Percentiles rank a stretch among this genome's conserved stretches.
Conservation (phyloP, 2,888 invertebrate genomes). For the Oligia strigilis region DNA sequence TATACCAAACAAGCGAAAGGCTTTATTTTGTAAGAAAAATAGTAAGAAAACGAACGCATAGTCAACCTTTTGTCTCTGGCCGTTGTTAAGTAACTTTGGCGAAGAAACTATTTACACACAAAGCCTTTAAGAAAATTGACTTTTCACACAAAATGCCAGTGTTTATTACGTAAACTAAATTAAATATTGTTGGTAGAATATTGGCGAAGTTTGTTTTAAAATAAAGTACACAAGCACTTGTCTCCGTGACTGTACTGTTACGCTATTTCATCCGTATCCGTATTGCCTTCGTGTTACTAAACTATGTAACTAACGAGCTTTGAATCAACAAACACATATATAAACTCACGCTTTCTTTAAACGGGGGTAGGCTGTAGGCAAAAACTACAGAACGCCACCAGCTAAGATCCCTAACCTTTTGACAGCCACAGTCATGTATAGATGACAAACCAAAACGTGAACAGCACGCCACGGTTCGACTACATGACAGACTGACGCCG, state of each 20-base stretch:
- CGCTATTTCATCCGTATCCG: neutral
- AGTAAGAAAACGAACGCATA: slow-evolving; percentile 25
- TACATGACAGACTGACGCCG: no score
- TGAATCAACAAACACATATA: neutral
- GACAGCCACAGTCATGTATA: no score
- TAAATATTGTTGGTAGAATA: slow-evolving; percentile 14
- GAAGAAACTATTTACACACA: slow-evolving; percentile 44
- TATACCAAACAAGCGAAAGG: slow-evolving; percentile 12
- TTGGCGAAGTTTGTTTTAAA: neutral
- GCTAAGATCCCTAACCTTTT: neutral
- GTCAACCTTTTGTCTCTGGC: slow-evolving; percentile 47
- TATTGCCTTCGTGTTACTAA: neutral
- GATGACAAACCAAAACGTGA: no score
- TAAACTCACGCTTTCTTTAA: no score
- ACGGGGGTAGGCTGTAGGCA: neutral
- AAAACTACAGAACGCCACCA: neutral
- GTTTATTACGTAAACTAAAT: slow-evolving; percentile 38
- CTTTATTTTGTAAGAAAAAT: slow-evolving; percentile 34
- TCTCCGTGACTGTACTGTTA: slow-evolving; percentile 15
- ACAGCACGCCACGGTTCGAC: no score
- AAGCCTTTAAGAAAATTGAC: slow-evolving; percentile 47
- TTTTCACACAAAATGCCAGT: slow-evolving; percentile 48
- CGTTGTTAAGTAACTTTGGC: slow-evolving; percentile 48
- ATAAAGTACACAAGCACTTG: slow-evolving; percentile 9
- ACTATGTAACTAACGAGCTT: neutral